A percentile compares a stretch with the other conserved stretches of the same genome.
Evolutionary conservation across 2,113 vertebrate species (phyloP).

Genomic region (Fregetta grallaria): DNA sequence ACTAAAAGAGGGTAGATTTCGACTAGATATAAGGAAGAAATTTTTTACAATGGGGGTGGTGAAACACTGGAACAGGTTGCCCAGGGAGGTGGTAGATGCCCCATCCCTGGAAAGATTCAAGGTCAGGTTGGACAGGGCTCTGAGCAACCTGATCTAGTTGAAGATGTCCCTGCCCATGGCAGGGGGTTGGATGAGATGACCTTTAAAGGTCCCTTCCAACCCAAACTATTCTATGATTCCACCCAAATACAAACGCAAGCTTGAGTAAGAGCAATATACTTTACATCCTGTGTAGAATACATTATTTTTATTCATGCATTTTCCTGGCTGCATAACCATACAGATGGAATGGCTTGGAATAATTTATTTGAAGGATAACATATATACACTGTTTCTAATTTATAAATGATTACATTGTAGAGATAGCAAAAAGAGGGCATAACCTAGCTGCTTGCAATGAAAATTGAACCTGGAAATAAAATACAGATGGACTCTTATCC

Average conservation of each 20-base stretch:
- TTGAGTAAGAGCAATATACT: neutral
- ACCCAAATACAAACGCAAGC: neutral
- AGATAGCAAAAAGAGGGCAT: neutral
- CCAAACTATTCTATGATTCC: neutral
- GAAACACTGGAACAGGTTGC: neutral
- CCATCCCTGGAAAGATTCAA: neutral
- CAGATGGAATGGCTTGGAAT: neutral
- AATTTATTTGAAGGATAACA: conserved; percentile 11
- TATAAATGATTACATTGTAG: neutral
- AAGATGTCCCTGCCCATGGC: neutral
- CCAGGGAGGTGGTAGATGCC: neutral
- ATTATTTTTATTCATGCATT: neutral
- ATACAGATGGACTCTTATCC: neutral
- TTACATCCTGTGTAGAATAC: neutral
- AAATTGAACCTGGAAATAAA: conserved; percentile 5
- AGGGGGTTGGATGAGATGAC: neutral
- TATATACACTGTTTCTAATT: neutral
- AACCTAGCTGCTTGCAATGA: neutral
- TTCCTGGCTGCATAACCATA: neutral
- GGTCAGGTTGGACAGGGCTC: neutral
- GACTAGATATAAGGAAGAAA: neutral
- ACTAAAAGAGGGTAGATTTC: neutral
- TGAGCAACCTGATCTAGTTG: neutral
- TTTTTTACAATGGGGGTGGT: neutral
- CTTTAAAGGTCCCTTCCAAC: neutral